A percentile compares a stretch with the other conserved stretches of the same genome.
Conservation (phyloP, 2,888 invertebrate genomes). For the Lochmaea crataegi region DNA sequence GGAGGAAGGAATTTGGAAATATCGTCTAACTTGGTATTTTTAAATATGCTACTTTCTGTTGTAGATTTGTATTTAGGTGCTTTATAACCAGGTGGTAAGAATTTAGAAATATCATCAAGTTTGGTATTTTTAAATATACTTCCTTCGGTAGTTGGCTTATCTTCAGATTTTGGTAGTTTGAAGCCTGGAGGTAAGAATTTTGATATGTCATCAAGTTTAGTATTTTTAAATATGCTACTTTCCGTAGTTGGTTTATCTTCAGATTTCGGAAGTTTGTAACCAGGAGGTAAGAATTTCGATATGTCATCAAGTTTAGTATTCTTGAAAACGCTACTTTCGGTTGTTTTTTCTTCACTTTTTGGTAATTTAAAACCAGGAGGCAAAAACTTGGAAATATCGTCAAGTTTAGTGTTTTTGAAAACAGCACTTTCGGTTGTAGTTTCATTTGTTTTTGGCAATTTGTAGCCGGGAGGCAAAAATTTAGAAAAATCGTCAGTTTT, state of each 20-base stretch:
- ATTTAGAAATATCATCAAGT: constrained; percentile 59
- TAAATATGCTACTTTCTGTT: constrained; percentile 39
- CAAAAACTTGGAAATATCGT: constrained; percentile 72
- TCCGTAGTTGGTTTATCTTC: constrained; percentile 38
- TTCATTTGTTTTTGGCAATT: constrained; percentile 32
- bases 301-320: constrained; percentile 55
- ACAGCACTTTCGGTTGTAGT: constrained; percentile 53
- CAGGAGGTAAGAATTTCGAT: constrained; percentile 64
- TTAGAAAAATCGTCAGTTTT: constrained; percentile 57
- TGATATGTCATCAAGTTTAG: constrained; percentile 57
- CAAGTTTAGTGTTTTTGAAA: constrained; percentile 67
- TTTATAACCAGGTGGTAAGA: constrained; percentile 60
- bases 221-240: constrained; percentile 54
- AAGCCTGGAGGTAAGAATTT: constrained; percentile 64
- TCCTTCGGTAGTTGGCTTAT: constrained; percentile 35
- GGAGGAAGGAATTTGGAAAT: constrained; percentile 63
- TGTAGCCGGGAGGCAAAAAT: constrained; percentile 38
- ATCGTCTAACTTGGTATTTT: constrained; percentile 61
- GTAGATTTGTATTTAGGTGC: constrained; percentile 38
- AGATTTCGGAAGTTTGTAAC: constrained; percentile 64
- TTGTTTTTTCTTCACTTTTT: constrained; percentile 41
- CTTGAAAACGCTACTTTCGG: constrained; percentile 29
- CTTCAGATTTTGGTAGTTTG: constrained; percentile 62
- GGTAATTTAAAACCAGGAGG: constrained; percentile 73
- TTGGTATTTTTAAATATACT: constrained; percentile 61